Percentiles rank a stretch among this genome's conserved stretches.
These are phyloP conservation scores for Rhinopomastus cyanomelas DNA, from an alignment of 2,113 vertebrate species.

Conservation along the genomic window DNA sequence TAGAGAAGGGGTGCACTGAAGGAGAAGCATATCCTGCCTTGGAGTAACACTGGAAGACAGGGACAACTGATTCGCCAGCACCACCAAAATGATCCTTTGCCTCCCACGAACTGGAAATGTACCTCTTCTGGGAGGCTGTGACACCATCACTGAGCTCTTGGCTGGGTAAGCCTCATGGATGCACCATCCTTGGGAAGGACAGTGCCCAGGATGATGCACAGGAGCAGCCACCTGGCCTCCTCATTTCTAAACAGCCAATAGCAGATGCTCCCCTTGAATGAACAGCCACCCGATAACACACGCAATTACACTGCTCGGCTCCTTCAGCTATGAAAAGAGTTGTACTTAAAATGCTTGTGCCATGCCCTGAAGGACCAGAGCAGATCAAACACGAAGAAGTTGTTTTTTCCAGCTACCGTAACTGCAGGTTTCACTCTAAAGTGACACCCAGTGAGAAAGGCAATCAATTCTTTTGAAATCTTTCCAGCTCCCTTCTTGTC, in stretches of 20 bases:
- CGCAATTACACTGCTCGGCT: not conserved
- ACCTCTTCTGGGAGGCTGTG: not conserved
- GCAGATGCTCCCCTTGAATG: not conserved
- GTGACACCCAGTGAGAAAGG: slow-evolving; percentile 17
- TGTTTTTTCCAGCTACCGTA: not conserved
- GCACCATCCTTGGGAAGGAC: not conserved
- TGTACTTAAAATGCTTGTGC: slow-evolving; percentile 4
- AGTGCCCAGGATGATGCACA: not conserved
- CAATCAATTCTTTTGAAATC: slow-evolving; percentile 21
- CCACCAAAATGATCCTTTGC: not conserved
- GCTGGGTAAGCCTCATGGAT: not conserved
- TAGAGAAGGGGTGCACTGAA: not conserved
- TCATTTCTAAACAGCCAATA: not conserved
- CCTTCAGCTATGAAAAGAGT: not conserved
- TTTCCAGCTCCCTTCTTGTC: slow-evolving; percentile 20
- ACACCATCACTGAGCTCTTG: not conserved
- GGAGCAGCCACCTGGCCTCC: not conserved
- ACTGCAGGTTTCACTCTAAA: not conserved
- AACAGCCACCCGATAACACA: not conserved
- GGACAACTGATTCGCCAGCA: not conserved
- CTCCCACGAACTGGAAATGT: not conserved
- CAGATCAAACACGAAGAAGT: slow-evolving; percentile 6
- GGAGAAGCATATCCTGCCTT: not conserved
- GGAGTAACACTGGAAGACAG: not conserved
- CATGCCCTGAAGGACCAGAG: slow-evolving; percentile 22